Base-by-base conservation (phyloP, 2,797 vertebrate genomes). In the Sibirionetta formosa region DNA sequence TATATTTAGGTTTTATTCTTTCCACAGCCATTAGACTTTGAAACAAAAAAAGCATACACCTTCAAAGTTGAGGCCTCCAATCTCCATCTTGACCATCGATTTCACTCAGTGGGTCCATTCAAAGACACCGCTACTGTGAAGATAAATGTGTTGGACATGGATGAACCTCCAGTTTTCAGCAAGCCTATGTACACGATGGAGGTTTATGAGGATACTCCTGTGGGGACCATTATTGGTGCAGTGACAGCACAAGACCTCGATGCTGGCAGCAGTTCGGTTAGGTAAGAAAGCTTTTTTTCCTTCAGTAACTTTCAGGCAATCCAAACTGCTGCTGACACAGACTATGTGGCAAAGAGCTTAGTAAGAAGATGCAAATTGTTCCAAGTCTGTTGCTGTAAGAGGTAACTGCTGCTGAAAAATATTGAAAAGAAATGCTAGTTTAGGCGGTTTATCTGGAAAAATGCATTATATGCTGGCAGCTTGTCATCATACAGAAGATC, bases 61-160 rank as follows among this genome's bases (percentile, higher is more conserved):
- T 99, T 99, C 86, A 99, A 99, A 98, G 99, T 99, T 0, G 99
- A 99, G 80, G 99, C 99, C 44, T 98, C 99, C 87, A 99, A 99
- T 66, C 97, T 98, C 27, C 99, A 99, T 94, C 97, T 99, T 69
- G 99, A 99, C 93, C 98, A 99, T 54, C 98, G 99, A 2, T 99
- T 99, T 94, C 99, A 99, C 92, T 99, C 98, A 7, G 98, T 98
- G 35, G 99, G 99, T 53, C 99, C 99, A 11, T 99, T 99, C 97
- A 99, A 99, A 97, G 99, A 99, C 96, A 99, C 99, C 2, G 99
- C 99, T 11, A 99, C 99, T 0, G 99, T 99, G 96, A 99, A 99
- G 98, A 99, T 99, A 96, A 99, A 99, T 48, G 98, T 99, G 31
- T 78, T 99, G 96, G 99, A 99, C 89, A 99, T 99, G 97, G 99